phyloP scores from a whole-genome alignment of 2,888 invertebrate species.

The Cheilosia scutellata region DNA sequence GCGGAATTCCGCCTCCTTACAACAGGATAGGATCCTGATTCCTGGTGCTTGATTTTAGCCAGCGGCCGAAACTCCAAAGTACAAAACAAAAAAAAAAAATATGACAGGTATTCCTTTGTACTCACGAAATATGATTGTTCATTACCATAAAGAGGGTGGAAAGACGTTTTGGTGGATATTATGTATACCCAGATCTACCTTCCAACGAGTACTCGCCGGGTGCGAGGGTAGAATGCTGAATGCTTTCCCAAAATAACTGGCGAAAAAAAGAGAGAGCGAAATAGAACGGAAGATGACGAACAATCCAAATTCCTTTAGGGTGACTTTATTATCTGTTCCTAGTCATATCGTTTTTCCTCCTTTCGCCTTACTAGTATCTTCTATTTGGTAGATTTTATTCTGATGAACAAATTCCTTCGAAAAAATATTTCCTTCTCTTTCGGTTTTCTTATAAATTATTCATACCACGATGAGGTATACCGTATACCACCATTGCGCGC shows the following conservation, averaged over 20 bases:
- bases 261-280: constrained; percentile 25
- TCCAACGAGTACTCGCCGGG: constrained; percentile 41
- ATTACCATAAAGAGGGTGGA: constrained; percentile 69
- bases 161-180: constrained; percentile 1
- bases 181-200: constrained; percentile 2
- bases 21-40: constrained; percentile 49
- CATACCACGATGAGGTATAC: constrained; percentile 70
- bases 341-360: constrained; percentile 64
- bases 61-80: constrained; percentile 57
- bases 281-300: constrained; percentile 56
- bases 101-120: constrained; percentile 73
- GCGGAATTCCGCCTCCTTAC: constrained; percentile 44
- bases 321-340: constrained; percentile 75
- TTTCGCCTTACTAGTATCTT: not conserved
- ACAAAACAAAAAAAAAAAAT: constrained; percentile 11
- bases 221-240: constrained; percentile 43
- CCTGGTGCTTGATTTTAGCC: constrained; percentile 64
- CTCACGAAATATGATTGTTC: constrained; percentile 75
- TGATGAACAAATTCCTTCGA: constrained; percentile 64
- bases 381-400: constrained; percentile 37
- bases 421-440: constrained; percentile 1
- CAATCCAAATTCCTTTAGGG: constrained; percentile 75
- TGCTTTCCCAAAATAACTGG: constrained; percentile 56
- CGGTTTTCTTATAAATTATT: constrained; percentile 72
- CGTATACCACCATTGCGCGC: constrained; percentile 21